Conservation (phyloP, 2,888 invertebrate genomes). For the Drosophila putrida region DNA sequence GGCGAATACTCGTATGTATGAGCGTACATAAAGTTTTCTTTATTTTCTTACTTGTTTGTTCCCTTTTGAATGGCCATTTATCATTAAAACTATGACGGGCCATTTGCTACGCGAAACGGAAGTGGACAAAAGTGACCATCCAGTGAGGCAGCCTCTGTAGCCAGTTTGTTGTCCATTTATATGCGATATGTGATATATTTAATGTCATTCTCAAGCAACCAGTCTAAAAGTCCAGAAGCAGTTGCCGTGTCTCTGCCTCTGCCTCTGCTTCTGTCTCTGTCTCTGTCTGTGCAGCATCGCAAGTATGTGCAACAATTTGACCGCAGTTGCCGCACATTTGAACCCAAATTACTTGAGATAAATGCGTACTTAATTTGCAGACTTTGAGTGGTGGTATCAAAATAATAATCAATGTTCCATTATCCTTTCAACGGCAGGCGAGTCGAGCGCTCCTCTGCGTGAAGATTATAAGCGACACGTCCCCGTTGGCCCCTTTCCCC, state of each 20-base stretch:
- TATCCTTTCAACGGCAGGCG: slow-evolving; percentile 67
- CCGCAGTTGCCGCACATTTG: slow-evolving; percentile 79
- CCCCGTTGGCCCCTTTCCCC: slow-evolving; percentile 27
- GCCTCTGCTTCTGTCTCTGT: not conserved
- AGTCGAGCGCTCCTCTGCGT: slow-evolving; percentile 65
- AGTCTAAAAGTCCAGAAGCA: slow-evolving; percentile 29
- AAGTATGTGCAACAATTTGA: slow-evolving; percentile 75
- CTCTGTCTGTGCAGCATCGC: slow-evolving; percentile 9
- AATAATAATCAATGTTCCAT: slow-evolving; percentile 78
- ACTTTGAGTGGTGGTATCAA: slow-evolving; percentile 79
- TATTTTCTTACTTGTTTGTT: slow-evolving; percentile 46
- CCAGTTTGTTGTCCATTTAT: slow-evolving; percentile 56
- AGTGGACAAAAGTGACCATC: slow-evolving; percentile 67
- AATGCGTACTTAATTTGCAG: slow-evolving; percentile 79
- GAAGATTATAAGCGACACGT: slow-evolving; percentile 76
- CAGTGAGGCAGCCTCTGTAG: slow-evolving; percentile 35
- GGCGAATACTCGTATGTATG: slow-evolving; percentile 26
- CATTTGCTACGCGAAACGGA: slow-evolving; percentile 66
- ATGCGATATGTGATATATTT: slow-evolving; percentile 58
- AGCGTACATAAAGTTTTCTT: slow-evolving; percentile 47
- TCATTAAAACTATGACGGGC: slow-evolving; percentile 73
- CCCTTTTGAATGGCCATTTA: slow-evolving; percentile 65
- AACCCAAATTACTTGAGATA: slow-evolving; percentile 79
- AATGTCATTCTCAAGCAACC: slow-evolving; percentile 69
- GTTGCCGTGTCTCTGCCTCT: not conserved